Percentiles rank a stretch among this genome's conserved stretches.
These are phyloP conservation scores for Eledona agricola DNA, from an alignment of 2,888 invertebrate genomes.

Conservation along the genomic window DNA sequence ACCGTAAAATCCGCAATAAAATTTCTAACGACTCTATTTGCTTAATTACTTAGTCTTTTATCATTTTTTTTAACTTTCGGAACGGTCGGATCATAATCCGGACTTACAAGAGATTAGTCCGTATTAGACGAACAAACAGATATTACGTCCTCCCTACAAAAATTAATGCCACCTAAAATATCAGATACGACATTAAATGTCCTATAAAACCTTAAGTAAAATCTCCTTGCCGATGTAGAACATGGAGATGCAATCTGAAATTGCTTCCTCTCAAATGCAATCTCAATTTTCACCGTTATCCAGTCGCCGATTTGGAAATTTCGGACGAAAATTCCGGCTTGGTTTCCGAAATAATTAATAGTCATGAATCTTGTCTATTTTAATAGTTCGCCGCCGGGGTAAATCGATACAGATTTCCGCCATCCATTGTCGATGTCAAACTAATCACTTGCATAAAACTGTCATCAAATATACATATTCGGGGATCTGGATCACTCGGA, in stretches of 20 bases:
- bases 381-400: conserved; percentile 42
- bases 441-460: conserved; percentile 49
- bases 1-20: conserved; percentile 44
- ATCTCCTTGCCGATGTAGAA: conserved; percentile 22
- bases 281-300: conserved; percentile 12
- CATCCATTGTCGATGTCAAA: conserved; percentile 41
- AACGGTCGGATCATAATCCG: conserved; percentile 42
- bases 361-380: no score
- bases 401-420: conserved; percentile 43
- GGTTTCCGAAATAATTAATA: no score
- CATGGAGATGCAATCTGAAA: conserved; percentile 22
- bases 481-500: conserved; percentile 12
- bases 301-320: no score
- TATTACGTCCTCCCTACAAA: conserved; percentile 45
- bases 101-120: conserved; percentile 41
- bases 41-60: conserved; percentile 52
- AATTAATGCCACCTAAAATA: conserved; percentile 46
- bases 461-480: conserved; percentile 46
- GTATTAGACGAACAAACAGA: conserved; percentile 47
- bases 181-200: conserved; percentile 43
- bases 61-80: conserved; percentile 40
- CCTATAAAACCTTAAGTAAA: conserved; percentile 41
- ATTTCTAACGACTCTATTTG: conserved; percentile 47
- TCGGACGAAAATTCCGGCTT: no score
- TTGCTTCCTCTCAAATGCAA: conserved; percentile 23